Percentiles rank a stretch among this genome's conserved stretches.
Conservation (phyloP, 2,797 vertebrate species). For the Rousettus madagascariensis region DNA sequence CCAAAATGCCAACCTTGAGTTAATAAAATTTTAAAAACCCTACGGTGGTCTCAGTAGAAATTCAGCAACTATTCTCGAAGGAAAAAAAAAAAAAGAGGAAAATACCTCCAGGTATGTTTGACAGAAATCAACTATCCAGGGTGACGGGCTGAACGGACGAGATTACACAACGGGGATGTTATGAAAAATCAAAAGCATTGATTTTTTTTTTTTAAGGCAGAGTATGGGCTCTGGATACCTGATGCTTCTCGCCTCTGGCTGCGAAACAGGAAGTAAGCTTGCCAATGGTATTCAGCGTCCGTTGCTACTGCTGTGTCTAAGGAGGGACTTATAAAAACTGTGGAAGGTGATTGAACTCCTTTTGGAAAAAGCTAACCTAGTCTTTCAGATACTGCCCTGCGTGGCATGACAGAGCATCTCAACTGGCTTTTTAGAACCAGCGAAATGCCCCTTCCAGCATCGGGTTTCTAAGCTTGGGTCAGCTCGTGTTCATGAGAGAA, state of each 20-base stretch:
- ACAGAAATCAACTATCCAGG: background rate
- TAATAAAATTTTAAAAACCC: background rate
- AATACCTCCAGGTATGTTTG: background rate
- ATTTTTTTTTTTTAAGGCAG: background rate
- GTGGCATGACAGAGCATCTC: background rate
- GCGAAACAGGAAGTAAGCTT: background rate
- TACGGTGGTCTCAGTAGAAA: background rate
- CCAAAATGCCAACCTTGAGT: background rate
- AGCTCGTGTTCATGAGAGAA: fast-evolving
- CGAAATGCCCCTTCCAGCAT: fast-evolving
- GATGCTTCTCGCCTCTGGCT: background rate
- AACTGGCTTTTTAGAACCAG: background rate
- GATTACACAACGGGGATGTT: background rate
- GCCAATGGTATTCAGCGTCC: fast-evolving
- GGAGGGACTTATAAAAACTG: too few species aligned
- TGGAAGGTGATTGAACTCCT: background rate
- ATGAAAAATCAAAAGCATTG: background rate
- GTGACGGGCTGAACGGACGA: background rate
- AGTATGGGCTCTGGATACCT: background rate
- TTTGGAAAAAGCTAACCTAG: background rate
- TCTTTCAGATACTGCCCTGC: fast-evolving
- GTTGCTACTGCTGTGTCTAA: background rate
- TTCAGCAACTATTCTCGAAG: background rate
- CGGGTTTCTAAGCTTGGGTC: background rate
- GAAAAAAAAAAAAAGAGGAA: background rate